Evolutionary conservation across 2,797 vertebrate genomes (phyloP), one percentile per base, ranked within the genome.

Genomic region (Acanthurus tractus): DNA sequence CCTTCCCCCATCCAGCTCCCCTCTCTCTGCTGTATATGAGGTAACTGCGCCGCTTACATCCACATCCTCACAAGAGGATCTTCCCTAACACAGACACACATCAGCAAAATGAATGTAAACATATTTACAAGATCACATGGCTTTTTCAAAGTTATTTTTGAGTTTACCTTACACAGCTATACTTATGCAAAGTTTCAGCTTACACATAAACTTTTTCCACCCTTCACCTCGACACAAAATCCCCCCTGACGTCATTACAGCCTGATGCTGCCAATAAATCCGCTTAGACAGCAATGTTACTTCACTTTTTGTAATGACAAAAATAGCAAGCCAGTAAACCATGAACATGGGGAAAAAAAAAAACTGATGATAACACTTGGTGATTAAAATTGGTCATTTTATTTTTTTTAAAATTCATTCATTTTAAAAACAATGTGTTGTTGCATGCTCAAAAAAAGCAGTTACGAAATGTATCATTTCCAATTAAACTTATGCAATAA

Each of bases 1-100:
- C 49, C 97, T 99, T 76, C 98, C 98, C 70, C 98, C 98, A 17
- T 98, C 98, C 64, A 99, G 98, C 79, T 98, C 96, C 23, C 97
- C 98, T 17, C 98, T 99, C 89, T 97, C 97, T 58, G 96, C 96
- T 70, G 96, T 99, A 3, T 99, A 99, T 79, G 97, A 99, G 97
- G 98, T 99, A 92, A 90, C 17, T 7, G 20, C 48, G 52, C 23
- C 22, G 29, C 15, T 3, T 54, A 9, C 38, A 20, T 8, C 20
- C 18, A 20, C n/a, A 45, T 11, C 8, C 15, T 40, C 12, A 44
- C 44, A 38, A 8, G 3, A 64, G 15, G 10, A 53, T 20, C 22
- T 6, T 45, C n/a, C 6, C n/a, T 36, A 17, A 45, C 23, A 46
- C 34, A 25, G 18, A 50, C n/a, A 20, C 46, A 52, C 18, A 55